Evolutionary conservation across 2,888 invertebrate genomes (phyloP).

Genomic region (Nasonia oneida): DNA sequence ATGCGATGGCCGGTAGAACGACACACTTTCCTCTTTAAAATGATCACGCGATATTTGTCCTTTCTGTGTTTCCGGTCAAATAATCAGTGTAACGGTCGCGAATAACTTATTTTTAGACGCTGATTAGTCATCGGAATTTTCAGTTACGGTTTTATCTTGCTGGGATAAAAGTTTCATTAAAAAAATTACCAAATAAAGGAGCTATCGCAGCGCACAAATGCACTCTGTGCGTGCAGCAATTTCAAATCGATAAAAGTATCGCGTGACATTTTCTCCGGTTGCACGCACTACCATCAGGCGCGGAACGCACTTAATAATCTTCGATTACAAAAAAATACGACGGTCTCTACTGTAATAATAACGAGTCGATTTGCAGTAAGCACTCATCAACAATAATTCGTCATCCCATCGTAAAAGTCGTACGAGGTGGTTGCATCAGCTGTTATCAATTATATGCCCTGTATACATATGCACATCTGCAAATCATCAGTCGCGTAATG

Average conservation of each 20-base stretch:
- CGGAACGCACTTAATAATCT: not conserved
- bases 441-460: not conserved
- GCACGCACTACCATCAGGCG: too few relatives aligned
- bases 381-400: not conserved
- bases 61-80: not conserved
- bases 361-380: not conserved
- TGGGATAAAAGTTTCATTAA: not conserved
- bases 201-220: not conserved
- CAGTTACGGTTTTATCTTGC: not conserved
- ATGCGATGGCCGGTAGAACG: not conserved
- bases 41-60: not conserved
- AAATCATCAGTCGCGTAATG: not conserved
- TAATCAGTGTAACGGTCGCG: not conserved
- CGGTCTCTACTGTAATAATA: not conserved
- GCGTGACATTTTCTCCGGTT: too few relatives aligned
- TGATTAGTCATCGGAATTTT: not conserved
- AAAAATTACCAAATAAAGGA: not conserved
- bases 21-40: not conserved
- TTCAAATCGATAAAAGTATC: too few relatives aligned
- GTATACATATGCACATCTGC: not conserved
- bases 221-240: not conserved
- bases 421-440: not conserved
- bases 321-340: not conserved
- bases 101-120: not conserved
- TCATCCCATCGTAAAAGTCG: not conserved